Evolutionary conservation across 2,888 invertebrate genomes (phyloP), one percentile per base, ranked within the genome.

Genomic region (Chironomus riparius): DNA sequence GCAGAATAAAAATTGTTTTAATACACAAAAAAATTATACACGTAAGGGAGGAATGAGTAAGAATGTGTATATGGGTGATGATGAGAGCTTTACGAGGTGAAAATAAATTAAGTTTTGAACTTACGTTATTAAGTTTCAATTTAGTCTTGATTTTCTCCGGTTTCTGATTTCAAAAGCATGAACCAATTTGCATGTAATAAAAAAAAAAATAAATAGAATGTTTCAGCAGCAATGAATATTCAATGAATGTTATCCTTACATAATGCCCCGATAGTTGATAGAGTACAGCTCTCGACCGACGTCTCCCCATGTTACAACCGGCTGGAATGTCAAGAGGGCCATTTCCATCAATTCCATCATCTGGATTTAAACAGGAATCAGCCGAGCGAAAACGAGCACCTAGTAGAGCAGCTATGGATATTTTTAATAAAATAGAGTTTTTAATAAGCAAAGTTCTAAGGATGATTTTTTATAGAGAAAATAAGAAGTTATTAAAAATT

Each of bases 41-140:
- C 2, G 5, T 28, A n/a, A n/a, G 28, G 1, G 5, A 5, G 38
- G 38, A 38, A 10, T 7, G 38, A 38, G 5, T 28, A 6, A 6
- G 5, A 28, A 28, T 28, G 28, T 6, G 10, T 38, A 10, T 38
- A 38, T 38, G 7, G 38, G 38, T 38, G 38, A 38, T 38, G 38
- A 38, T 38, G 38, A 38, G 38, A 38, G 38, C 38, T 38, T 22
- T 21, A 24, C 13, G 21, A 62, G 21, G 21, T 24, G 21, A 56
- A 56, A 56, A 56, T 65, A 12, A 65, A 65, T 65, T 65, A 65
- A 22, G 12, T 47, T 62, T 21, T 47, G 18, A 82, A 89, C 93
- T 92, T 87, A 96, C 97, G 87, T 95, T 97, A 86, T 95, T 96
- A 80, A 97, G 88, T 87, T 96, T 96, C 81, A 96, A 88, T 87